Percentiles rank a stretch among this genome's conserved stretches.
These are phyloP conservation scores for Drosophila pruinosa DNA, from an alignment of 1,140 invertebrate genomes.

Conservation along the genomic window DNA sequence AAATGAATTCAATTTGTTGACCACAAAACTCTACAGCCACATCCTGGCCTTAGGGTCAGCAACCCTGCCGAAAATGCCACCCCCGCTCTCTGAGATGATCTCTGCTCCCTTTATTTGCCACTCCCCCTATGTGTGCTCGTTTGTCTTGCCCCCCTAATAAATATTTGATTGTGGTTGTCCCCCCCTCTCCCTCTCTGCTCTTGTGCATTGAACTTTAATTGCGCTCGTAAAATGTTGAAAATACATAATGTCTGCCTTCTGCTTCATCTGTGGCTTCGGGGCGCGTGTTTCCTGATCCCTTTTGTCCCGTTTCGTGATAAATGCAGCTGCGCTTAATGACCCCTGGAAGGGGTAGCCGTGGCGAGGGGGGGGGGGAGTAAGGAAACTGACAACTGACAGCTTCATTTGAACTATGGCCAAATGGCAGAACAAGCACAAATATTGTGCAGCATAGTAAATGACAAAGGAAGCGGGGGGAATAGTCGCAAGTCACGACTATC, in stretches of 20 bases:
- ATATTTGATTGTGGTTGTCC: constrained; percentile 51
- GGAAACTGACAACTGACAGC: constrained; percentile 54
- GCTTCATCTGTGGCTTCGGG: too few relatives aligned
- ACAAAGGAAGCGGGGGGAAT: neutral
- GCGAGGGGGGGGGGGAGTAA: neutral
- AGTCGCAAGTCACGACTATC: neutral
- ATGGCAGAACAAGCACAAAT: constrained; percentile 14
- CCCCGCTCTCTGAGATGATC: neutral
- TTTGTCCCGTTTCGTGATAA: neutral
- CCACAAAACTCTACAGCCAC: constrained; percentile 11
- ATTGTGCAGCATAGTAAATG: neutral
- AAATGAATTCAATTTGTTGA: constrained; percentile 28
- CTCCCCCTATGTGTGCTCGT: neutral
- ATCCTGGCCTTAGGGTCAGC: constrained; percentile 5
- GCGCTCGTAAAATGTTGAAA: constrained; percentile 46
- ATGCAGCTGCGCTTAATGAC: constrained; percentile 68
- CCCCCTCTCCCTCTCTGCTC: constrained; percentile 2
- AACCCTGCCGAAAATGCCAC: constrained; percentile 8
- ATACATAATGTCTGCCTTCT: neutral
- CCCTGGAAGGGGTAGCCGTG: neutral
- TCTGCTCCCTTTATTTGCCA: neutral
- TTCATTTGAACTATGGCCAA: constrained; percentile 52
- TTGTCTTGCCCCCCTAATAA: neutral
- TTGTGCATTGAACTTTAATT: constrained; percentile 67
- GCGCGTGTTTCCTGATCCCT: constrained; percentile 14